Evolutionary conservation across 2,113 vertebrate species (phyloP), one percentile per base, ranked within the genome.

Genomic region (Brienomyrus longianalis): DNA sequence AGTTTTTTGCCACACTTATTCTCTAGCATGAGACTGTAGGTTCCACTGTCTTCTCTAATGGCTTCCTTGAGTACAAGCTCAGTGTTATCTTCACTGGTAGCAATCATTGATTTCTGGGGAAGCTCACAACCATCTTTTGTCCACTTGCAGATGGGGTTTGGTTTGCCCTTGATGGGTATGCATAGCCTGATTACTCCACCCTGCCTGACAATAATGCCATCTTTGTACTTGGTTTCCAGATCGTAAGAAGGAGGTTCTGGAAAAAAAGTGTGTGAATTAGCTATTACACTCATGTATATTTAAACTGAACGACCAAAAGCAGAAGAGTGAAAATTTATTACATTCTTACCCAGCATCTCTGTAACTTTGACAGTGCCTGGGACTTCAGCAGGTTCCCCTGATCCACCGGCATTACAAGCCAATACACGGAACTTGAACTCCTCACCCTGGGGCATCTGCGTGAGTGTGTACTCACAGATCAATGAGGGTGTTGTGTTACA

Each of bases 401-500:
- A 97, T 85, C 98, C 98, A 11, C 98, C 98, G 50, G 97, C 97
- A 86, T 99, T 99, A 92, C 98, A 99, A 62, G 98, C 98, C 90
- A 98, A 93, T 51, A 99, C 95, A 90, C 96, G 97, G 97, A 99
- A 99, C 92, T 97, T 97, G 91, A 99, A 99, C 92, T 99, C 98
- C 85, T 98, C 97, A 0, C 97, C 98, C 94, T 99, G 97, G 56
- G 98, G 98, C 92, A 99, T 97, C 86, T 97, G 97, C 87, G 98
- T 99, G 93, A 99, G 94, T 0, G 98, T 99, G 89, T 99, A 99
- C 94, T 99, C 98, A 89, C 98, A 98, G 93, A 99, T 99, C 92
- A 99, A 96, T 88, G 98, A 98, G 11, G 98, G 98, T 0, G 98
- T 99, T 56, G 98, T 98, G 90, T 99, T 99, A 93, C 98, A 99